Conservation (phyloP, 1,140 invertebrate species). For the Dinothrombium tinctorium region DNA sequence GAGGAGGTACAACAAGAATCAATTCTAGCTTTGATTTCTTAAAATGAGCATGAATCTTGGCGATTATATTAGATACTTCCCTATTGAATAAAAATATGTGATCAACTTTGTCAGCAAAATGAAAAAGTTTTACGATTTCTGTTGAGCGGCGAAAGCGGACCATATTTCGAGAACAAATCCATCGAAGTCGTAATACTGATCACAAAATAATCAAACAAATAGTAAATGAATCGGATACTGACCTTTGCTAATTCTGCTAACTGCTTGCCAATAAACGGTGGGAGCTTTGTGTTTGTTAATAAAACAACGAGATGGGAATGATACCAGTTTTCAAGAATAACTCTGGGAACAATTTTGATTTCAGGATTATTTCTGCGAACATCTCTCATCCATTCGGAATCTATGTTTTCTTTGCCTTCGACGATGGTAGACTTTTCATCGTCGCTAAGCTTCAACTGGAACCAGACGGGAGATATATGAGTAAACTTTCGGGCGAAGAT, state of each 20-base stretch:
- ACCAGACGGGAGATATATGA: constrained; percentile 78
- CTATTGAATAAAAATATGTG: constrained; percentile 16
- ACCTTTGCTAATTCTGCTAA: constrained; percentile 15
- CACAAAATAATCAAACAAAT: constrained; percentile 6
- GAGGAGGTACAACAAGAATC: constrained; percentile 62
- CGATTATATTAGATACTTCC: constrained; percentile 23
- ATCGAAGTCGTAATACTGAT: constrained; percentile 40
- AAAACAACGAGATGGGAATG: constrained; percentile 11
- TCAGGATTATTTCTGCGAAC: constrained; percentile 25
- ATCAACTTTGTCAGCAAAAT: constrained; percentile 2
- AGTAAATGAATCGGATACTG: no score
- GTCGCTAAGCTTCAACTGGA: constrained; percentile 43
- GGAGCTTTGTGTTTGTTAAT: constrained; percentile 6
- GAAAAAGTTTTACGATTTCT: constrained; percentile 28
- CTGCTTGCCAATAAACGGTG: constrained; percentile 8
- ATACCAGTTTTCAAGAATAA: constrained; percentile 67
- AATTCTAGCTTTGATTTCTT: constrained; percentile 31
- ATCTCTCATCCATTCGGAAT: constrained; percentile 53
- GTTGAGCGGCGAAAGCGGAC: constrained; percentile 37
- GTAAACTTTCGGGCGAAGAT: constrained; percentile 67
- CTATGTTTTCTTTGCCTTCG: constrained; percentile 34
- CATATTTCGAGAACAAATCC: constrained; percentile 70
- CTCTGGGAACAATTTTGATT: constrained; percentile 35
- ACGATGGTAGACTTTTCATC: constrained; percentile 23
- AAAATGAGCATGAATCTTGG: constrained; percentile 25